A percentile compares a stretch with the other conserved stretches of the same genome.
phyloP scores from a whole-genome alignment of 2,888 invertebrate genomes.

The Hetaerina titia region DNA sequence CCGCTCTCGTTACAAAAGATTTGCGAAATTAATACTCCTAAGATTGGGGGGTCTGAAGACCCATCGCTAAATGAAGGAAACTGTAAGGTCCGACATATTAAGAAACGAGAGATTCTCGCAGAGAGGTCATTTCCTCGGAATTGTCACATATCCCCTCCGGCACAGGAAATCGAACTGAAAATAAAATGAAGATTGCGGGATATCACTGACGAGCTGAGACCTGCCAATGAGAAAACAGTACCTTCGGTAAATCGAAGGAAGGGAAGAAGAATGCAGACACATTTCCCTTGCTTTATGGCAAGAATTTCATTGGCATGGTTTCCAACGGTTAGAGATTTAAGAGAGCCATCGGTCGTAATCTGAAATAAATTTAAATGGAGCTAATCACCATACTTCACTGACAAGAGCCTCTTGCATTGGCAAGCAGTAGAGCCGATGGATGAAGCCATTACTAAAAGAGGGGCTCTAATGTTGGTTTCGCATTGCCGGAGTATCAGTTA shows the following conservation, averaged over 20 bases:
- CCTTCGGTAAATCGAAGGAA: not conserved
- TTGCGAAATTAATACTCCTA: no score
- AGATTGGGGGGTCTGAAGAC: no score
- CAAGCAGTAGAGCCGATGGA: no score
- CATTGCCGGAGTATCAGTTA: no score
- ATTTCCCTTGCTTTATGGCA: not conserved
- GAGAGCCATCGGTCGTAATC: not conserved
- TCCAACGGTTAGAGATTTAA: not conserved
- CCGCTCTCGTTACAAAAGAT: no score
- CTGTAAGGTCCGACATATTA: not conserved
- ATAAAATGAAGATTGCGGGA: not conserved
- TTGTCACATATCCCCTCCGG: not conserved
- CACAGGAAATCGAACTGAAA: not conserved
- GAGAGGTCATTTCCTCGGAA: not conserved
- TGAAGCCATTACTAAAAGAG: no score
- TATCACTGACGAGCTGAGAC: not conserved
- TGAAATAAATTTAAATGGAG: no score
- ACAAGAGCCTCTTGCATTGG: no score
- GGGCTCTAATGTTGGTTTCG: no score
- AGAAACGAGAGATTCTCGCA: not conserved
- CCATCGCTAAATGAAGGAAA: no score
- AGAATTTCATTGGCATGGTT: not conserved
- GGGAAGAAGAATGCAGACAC: not conserved
- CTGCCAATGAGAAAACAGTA: not conserved
- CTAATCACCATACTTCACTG: no score